phyloP scores from a whole-genome alignment of 2,113 vertebrate genomes.

The Phoenicopterus ruber region DNA sequence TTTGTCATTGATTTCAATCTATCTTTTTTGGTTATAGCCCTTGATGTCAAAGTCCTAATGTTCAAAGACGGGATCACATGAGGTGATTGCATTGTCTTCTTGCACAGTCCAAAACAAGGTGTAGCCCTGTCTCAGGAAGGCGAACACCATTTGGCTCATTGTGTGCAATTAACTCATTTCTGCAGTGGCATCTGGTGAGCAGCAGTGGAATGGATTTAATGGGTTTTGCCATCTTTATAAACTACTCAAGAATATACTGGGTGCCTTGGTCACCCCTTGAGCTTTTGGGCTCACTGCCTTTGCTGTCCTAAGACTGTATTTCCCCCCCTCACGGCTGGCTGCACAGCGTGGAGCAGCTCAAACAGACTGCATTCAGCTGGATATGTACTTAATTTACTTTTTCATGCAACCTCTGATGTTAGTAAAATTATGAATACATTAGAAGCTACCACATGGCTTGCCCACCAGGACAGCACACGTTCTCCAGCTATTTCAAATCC shows the following conservation, averaged over 20 bases:
- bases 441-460: not conserved
- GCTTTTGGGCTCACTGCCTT: not conserved
- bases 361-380: slow-evolving; percentile 3
- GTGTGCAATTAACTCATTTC: not conserved
- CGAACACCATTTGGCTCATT: not conserved
- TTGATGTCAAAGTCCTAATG: not conserved
- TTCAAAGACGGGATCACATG: not conserved
- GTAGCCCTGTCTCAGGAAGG: not conserved
- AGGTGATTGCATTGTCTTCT: not conserved
- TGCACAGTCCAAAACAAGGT: not conserved
- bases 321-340: not conserved
- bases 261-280: not conserved
- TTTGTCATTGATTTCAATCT: not conserved
- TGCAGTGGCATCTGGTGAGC: not conserved
- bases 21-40: not conserved
- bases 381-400: slow-evolving; percentile 37
- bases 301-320: not conserved
- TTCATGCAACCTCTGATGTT: not conserved
- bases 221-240: slow-evolving; percentile 14
- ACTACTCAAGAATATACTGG: not conserved
- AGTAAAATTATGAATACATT: slow-evolving; percentile 33
- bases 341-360: not conserved
- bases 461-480: not conserved
- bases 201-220: not conserved
- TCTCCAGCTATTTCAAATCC: not conserved